These are phyloP conservation scores for Nothoprocta perdicaria DNA, from an alignment of 2,113 vertebrate genomes.

Conservation along the genomic window DNA sequence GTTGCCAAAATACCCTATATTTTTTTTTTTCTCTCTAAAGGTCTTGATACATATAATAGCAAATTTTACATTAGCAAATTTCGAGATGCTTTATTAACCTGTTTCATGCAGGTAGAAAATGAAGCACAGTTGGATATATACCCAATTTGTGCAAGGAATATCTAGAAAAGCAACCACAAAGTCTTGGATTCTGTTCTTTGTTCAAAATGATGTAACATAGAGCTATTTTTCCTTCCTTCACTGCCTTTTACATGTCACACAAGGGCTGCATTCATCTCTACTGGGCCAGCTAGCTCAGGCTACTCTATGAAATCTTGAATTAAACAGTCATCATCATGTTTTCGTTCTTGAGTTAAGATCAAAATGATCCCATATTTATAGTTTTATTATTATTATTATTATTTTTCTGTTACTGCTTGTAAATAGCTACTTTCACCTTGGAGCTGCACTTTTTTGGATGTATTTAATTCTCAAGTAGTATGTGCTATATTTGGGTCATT, in stretches of 20 bases:
- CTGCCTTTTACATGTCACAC: neutral
- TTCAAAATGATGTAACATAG: neutral
- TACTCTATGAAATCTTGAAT: neutral
- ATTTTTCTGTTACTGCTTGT: neutral
- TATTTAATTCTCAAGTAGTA: conserved; percentile 2
- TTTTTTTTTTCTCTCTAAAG: neutral
- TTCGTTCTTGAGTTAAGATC: neutral
- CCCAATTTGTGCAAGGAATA: neutral
- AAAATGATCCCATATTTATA: conserved; percentile 1
- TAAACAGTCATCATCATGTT: neutral
- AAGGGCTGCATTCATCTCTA: conserved; percentile 1
- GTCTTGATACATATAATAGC: neutral
- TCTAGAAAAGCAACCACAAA: neutral
- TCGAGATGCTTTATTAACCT: neutral
- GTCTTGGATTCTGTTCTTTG: neutral
- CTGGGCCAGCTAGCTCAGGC: neutral
- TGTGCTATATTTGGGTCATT: neutral
- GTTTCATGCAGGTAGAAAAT: neutral
- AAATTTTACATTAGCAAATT: neutral
- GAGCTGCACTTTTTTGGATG: neutral
- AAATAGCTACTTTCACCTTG: conserved; percentile 29
- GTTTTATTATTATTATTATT: no score
- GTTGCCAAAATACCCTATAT: neutral
- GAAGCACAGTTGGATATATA: neutral
- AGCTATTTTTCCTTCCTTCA: neutral